Base-by-base conservation (phyloP, 92 coral and sea anemone genomes). In the Phenganax marumi region DNA sequence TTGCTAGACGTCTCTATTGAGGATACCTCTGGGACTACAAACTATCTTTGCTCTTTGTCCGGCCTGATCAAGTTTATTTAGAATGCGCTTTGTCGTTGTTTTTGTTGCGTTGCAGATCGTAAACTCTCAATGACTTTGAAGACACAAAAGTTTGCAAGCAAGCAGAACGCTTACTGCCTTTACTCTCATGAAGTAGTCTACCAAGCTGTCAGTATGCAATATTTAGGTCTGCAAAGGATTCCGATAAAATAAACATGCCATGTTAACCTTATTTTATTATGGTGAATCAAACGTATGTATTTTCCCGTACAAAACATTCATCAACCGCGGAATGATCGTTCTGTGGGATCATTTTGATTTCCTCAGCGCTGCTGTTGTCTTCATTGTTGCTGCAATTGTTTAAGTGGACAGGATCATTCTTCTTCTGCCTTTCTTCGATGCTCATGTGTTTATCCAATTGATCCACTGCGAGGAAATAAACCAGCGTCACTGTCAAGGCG, bases 361-460 rank as follows among this genome's bases (percentile, higher is more conserved):
- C 23, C 19, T 21, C 55, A 50, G 46, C 62, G 52, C 81, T 26
- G 49, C 13, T 24, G 3, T 22, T 23, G 18, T 8, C 26, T 50
- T 55, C 24, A 24, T 23, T 55, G 53, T 76, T 25, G 19, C 10
- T 57, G 50, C 12, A 64, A 10, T 21, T 16, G 0, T 3, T 21
- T 9, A 52, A 21, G 12, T 18, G 70, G 11, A 43, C 24, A 25
- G 82, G 70, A 61, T 77, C 81, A 56, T 77, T 54, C 54, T 52
- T 79, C 22, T 62, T 81, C 80, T 53, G 57, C 50, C 51, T 62
- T 57, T 81, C 83, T 43, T 72, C 75, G 17, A 85, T 68, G 43
- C 50, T 72, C 86, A 91, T 87, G 75, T 93, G 97, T 17, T 89
- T 90, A 24, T 87, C 92, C 91, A 90, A 81, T 85, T 92, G 97